Evolutionary conservation across 2,113 vertebrate genomes (phyloP).

Genomic region (Calonectris borealis): DNA sequence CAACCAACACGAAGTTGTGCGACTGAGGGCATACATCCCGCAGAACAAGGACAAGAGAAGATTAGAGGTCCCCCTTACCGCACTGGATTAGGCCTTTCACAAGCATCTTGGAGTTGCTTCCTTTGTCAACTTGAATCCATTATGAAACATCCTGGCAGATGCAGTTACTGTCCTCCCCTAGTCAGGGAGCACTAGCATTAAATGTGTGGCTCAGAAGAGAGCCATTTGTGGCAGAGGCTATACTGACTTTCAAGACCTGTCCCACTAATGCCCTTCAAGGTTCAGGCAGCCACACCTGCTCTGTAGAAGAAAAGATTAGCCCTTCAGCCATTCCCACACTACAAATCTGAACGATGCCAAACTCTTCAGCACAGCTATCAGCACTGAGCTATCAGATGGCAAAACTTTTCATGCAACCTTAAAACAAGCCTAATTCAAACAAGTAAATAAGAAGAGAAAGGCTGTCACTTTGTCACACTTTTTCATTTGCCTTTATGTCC

Average conservation of each 20-base stretch:
- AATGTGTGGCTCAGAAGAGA: not conserved
- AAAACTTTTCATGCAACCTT: not conserved
- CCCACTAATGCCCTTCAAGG: not conserved
- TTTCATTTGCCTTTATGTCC: not conserved
- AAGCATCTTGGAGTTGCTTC: not conserved
- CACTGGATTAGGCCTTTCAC: not conserved
- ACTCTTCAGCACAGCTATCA: not conserved
- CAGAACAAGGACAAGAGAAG: not conserved
- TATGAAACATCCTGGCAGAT: not conserved
- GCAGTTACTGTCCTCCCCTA: not conserved
- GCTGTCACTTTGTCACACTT: not conserved
- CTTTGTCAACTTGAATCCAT: not conserved
- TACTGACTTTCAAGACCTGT: not conserved
- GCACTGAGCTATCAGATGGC: not conserved
- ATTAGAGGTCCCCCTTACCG: not conserved
- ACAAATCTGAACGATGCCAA: not conserved
- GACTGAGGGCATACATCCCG: rapidly evolving
- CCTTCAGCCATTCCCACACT: not conserved
- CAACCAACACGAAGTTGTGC: not conserved
- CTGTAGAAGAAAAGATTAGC: not conserved
- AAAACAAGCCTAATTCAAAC: not conserved
- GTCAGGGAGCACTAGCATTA: not conserved
- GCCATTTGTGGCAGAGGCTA: not conserved
- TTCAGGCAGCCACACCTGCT: not conserved
- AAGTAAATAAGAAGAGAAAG: not conserved